Percentiles rank a stretch among this genome's conserved stretches.
phyloP scores from a whole-genome alignment of 92 coral and sea anemone genomes.

The Zoanthus gigantus region DNA sequence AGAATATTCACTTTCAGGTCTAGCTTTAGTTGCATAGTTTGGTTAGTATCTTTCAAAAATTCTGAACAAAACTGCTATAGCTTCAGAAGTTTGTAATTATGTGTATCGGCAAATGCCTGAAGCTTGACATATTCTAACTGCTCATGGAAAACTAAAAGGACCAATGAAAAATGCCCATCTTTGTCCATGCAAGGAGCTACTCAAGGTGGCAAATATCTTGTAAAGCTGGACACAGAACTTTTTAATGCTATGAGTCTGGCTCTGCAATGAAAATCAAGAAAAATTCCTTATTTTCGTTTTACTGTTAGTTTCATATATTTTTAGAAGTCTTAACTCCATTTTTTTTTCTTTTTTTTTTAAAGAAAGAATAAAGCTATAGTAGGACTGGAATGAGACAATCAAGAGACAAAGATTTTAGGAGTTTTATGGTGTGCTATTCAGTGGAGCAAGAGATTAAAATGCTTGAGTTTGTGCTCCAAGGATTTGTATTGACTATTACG shows the following conservation, averaged over 20 bases:
- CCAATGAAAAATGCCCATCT: conserved; percentile 63
- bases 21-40: conserved; percentile 49
- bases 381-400: not conserved
- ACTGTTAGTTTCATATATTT: not conserved
- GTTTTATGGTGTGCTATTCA: not conserved
- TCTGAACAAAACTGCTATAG: conserved; percentile 43
- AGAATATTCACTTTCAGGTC: too few species aligned
- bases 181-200: conserved; percentile 55
- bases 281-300: too few species aligned
- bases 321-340: not conserved
- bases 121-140: conserved; percentile 57
- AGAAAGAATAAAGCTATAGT: conserved; percentile 3
- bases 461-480: too few species aligned
- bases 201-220: conserved; percentile 1
- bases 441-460: not conserved
- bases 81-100: conserved; percentile 66
- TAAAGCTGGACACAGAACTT: too few species aligned
- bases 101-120: conserved; percentile 63
- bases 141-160: conserved; percentile 67
- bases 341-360: not conserved
- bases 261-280: too few species aligned
- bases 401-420: too few species aligned
- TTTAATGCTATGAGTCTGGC: too few species aligned
- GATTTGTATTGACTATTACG: too few species aligned
- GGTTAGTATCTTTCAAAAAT: conserved; percentile 50